Evolutionary conservation across 2,888 invertebrate species (phyloP), one percentile per base, ranked within the genome.

Genomic region (Pyrgus malvae): DNA sequence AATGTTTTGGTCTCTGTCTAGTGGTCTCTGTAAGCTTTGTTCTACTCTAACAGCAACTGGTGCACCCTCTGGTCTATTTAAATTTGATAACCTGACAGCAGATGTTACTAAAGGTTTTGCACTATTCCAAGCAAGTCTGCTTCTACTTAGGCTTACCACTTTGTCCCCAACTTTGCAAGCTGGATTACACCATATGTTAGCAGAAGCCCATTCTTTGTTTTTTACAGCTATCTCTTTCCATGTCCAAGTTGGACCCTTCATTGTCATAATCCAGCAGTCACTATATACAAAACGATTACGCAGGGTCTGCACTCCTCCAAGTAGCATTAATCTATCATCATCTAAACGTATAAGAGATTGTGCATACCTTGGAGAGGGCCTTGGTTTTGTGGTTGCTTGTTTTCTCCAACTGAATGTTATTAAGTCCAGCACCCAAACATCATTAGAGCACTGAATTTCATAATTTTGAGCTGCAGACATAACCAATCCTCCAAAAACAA

Each of bases 171-270:
- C 88, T 69, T 78, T 94, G 80, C 97, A 97, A 45, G 96, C 97
- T 51, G 97, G 97, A 87, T 98, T 97, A 78, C 97, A 97, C 97
- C 98, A 98, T 74, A 98, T 94, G 72, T 96, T 95, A 0, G 95
- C 94, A 17, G 98, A 95, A 35, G 95, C 94, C 91, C 94, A 94
- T 69, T 95, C 94, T 64, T 93, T 93, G 73, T 96, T 95, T 61
- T 92, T 91, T 21, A 98, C 93, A 57, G 92, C 92, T 42, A 98
- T 87, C 77, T 94, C 93, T 70, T 91, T 92, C 95, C 95, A 94
- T 56, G 91, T 92, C 96, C 96, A 96, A 21, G 90, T 80, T 27
- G 92, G 91, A 0, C 92, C 93, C 60, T 91, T 91, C 94, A 98
- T 95, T 48, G 92, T 95, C 56, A 99, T 87, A 54, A 98, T 83